These are phyloP conservation scores for Diarsia brunnea DNA, from an alignment of 2,888 invertebrate species.

Conservation along the genomic window DNA sequence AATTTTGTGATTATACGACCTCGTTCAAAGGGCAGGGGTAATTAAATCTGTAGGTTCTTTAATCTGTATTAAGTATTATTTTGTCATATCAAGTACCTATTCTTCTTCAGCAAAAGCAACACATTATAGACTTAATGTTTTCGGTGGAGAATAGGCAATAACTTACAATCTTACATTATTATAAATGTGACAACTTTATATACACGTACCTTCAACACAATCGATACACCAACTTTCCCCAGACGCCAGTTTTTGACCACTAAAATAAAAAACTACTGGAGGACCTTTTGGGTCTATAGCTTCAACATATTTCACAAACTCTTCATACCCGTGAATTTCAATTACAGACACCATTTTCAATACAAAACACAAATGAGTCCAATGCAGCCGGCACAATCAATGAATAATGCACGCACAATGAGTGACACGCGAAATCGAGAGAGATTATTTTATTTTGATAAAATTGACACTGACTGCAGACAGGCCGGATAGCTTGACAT, in stretches of 20 bases:
- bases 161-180: background rate
- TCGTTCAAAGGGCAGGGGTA: background rate
- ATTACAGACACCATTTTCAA: conserved; percentile 77
- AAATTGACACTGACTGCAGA: background rate
- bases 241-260: conserved; percentile 91
- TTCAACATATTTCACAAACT: conserved; percentile 90
- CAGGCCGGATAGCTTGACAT: background rate
- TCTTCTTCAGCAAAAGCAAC: background rate
- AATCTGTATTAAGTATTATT: background rate
- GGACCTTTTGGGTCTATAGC: conserved; percentile 85
- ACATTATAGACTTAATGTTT: background rate
- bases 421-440: background rate
- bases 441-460: background rate
- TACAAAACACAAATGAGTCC: conserved; percentile 5
- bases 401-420: background rate
- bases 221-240: conserved; percentile 97
- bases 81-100: background rate
- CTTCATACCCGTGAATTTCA: conserved; percentile 91
- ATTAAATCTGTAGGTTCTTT: conserved; percentile 1
- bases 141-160: background rate
- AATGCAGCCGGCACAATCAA: background rate
- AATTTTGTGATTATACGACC: background rate
- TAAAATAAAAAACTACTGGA: conserved; percentile 91
- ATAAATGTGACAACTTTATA: background rate
- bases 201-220: conserved; percentile 94